These are phyloP conservation scores for Cyclargus thomasi DNA, from an alignment of 1,140 invertebrate species.

Conservation along the genomic window DNA sequence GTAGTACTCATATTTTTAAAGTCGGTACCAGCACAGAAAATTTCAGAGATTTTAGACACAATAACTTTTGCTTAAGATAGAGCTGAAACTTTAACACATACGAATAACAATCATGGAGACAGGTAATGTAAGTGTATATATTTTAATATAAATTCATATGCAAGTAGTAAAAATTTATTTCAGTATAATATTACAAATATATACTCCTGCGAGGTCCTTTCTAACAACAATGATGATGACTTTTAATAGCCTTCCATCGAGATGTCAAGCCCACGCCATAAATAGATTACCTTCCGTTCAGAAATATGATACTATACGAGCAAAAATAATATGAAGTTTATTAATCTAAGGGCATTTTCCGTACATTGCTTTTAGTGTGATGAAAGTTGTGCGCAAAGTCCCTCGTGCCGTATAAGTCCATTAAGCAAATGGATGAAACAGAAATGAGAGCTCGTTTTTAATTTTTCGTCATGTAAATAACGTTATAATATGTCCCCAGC, in stretches of 20 bases:
- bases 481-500: conserved; percentile 51
- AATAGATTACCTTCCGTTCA: conserved; percentile 9
- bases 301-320: conserved; percentile 6
- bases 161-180: too few species aligned
- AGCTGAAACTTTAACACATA: too few species aligned
- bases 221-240: not conserved
- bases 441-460: conserved; percentile 68
- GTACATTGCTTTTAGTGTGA: conserved; percentile 69
- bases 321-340: conserved; percentile 49
- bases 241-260: not conserved
- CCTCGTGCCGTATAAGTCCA: conserved; percentile 66
- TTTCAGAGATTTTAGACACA: too few species aligned
- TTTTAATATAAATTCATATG: too few species aligned
- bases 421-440: conserved; percentile 68
- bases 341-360: conserved; percentile 64
- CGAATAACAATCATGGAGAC: too few species aligned
- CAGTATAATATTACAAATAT: too few species aligned
- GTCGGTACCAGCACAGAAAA: too few species aligned
- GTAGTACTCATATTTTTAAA: too few species aligned
- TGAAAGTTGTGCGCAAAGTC: conserved; percentile 64
- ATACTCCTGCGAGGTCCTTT: too few species aligned
- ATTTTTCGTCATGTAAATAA: conserved; percentile 67
- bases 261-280: conserved; percentile 8
- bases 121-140: too few species aligned
- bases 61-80: too few species aligned